Percentiles rank a stretch among this genome's conserved stretches.
Evolutionary conservation across 2,797 vertebrate genomes (phyloP).

Genomic region (Florisuga fusca): DNA sequence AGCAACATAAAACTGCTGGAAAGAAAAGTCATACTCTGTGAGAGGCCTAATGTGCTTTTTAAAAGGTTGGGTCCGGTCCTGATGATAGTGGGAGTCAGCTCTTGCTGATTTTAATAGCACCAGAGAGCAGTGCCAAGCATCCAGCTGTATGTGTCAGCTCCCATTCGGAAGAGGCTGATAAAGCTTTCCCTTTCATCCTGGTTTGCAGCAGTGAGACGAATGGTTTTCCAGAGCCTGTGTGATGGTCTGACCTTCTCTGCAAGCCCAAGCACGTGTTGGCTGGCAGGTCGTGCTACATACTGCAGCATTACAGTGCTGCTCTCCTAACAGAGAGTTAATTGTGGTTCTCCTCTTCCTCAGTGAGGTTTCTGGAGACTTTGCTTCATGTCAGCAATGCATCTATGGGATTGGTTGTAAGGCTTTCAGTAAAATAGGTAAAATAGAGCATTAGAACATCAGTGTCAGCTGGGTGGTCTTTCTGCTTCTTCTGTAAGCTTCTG

Average conservation of each 20-base stretch:
- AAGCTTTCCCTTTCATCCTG: neutral
- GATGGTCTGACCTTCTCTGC: neutral
- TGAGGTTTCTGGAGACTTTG: neutral
- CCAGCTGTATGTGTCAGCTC: constrained; percentile 40
- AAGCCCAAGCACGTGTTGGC: neutral
- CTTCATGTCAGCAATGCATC: rapidly evolving
- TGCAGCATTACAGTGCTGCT: rapidly evolving
- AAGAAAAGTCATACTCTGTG: neutral
- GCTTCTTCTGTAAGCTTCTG: neutral
- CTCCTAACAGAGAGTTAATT: neutral
- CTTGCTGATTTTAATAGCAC: constrained; percentile 29
- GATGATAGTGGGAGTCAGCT: neutral
- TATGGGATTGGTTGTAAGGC: neutral
- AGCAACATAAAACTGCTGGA: rapidly evolving
- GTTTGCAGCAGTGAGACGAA: neutral
- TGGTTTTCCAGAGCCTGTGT: neutral
- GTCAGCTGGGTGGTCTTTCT: neutral
- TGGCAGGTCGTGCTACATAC: neutral
- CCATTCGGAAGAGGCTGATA: neutral
- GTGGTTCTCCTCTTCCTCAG: neutral
- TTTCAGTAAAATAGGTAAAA: neutral
- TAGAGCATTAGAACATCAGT: neutral
- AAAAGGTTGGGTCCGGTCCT: neutral
- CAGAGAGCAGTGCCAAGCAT: neutral
- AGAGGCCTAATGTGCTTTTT: neutral